Conservation (phyloP, 2,797 vertebrate species). For the Pangasius larnaudii region DNA sequence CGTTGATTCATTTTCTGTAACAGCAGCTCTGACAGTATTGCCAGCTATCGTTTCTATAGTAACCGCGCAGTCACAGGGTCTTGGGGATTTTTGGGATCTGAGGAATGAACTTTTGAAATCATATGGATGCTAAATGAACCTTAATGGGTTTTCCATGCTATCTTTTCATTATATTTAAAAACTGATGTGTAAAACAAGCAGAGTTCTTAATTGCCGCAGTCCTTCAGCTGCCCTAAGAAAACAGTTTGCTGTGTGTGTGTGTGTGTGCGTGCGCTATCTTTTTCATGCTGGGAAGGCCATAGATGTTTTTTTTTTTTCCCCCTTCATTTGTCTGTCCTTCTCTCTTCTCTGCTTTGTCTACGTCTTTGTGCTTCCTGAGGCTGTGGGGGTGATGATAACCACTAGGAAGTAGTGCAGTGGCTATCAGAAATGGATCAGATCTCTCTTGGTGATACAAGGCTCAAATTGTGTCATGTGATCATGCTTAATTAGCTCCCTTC, state of each 20-base stretch:
- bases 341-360: background rate
- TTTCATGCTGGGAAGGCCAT: constrained; percentile 9
- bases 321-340: constrained; percentile 23
- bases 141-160: background rate
- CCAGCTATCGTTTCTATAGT: background rate
- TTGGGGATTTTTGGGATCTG: background rate
- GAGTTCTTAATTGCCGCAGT: background rate
- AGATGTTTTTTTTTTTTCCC: background rate
- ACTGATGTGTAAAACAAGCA: background rate
- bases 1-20: background rate
- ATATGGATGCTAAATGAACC: background rate
- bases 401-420: constrained; percentile 22
- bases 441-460: constrained; percentile 42
- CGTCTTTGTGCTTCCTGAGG: background rate
- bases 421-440: constrained; percentile 59
- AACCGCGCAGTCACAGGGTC: background rate
- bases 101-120: background rate
- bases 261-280: background rate
- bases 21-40: background rate
- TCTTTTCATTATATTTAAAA: background rate
- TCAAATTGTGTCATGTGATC: constrained; percentile 51
- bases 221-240: background rate
- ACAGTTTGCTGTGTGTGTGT: constrained; percentile 2
- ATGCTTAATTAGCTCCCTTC: constrained; percentile 34
- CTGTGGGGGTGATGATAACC: background rate